Evolutionary conservation across 1,140 invertebrate species (phyloP).

Genomic region (Himalopsyche phryganea): DNA sequence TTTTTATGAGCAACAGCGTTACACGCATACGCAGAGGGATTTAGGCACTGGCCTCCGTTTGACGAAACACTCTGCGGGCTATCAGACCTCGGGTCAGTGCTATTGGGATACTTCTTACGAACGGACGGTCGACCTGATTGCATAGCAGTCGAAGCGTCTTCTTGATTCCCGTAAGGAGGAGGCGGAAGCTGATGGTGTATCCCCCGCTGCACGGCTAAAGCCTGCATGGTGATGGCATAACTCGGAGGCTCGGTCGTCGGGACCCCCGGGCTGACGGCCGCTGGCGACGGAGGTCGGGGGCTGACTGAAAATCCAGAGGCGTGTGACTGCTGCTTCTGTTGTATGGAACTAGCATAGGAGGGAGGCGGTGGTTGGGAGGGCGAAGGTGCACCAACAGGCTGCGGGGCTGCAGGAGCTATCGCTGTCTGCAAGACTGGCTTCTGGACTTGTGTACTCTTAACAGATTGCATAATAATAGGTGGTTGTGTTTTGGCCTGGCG

Average conservation of each 20-base stretch:
- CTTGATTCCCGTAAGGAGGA: conserved; percentile 64
- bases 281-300: conserved; percentile 58
- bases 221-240: conserved; percentile 89
- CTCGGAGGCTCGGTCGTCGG: conserved; percentile 87
- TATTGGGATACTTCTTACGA: conserved; percentile 50
- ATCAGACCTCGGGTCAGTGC: conserved; percentile 57
- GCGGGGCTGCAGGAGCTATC: conserved; percentile 79
- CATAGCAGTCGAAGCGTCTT: conserved; percentile 50
- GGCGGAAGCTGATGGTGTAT: conserved; percentile 65
- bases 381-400: conserved; percentile 50
- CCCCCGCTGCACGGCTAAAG: conserved; percentile 64
- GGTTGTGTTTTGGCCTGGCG: conserved; percentile 80
- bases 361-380: conserved; percentile 67
- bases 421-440: conserved; percentile 92
- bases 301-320: conserved; percentile 51
- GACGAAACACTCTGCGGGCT: conserved; percentile 53
- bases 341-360: conserved; percentile 75
- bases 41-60: conserved; percentile 51
- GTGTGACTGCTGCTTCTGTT: conserved; percentile 62
- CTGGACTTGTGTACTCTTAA: conserved; percentile 90
- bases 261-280: conserved; percentile 51
- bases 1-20: conserved; percentile 44
- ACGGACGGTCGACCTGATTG: conserved; percentile 44
- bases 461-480: conserved; percentile 94
- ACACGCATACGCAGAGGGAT: conserved; percentile 41